phyloP scores from a whole-genome alignment of 2,797 vertebrate species.

The Sebastes taczanowskii region DNA sequence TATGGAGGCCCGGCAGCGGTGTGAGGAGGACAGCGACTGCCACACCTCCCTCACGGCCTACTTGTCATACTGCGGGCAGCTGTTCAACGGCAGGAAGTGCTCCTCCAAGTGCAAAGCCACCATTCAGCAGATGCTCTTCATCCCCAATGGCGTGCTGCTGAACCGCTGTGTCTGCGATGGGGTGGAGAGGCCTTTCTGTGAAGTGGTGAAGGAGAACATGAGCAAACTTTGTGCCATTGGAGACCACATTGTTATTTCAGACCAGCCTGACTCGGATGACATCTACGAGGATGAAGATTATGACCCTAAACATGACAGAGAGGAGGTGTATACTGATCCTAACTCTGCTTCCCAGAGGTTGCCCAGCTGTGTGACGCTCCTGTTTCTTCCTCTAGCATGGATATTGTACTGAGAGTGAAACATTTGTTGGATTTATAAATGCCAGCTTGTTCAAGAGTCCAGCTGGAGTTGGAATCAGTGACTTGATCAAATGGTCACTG shows the following conservation, averaged over 20 bases:
- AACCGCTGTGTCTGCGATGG: conserved; percentile 86
- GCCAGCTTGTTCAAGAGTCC: neutral
- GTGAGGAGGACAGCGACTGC: conserved; percentile 81
- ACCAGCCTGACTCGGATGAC: conserved; percentile 75
- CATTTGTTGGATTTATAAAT: conserved; percentile 25
- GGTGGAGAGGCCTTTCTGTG: conserved; percentile 85
- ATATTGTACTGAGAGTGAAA: conserved; percentile 52
- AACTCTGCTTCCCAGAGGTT: conserved; percentile 48
- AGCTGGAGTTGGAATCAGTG: neutral
- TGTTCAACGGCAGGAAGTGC: conserved; percentile 87
- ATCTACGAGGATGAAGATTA: conserved; percentile 81
- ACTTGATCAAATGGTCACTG: neutral
- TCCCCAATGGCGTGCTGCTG: conserved; percentile 80
- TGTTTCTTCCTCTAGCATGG: conserved; percentile 44
- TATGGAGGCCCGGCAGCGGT: conserved; percentile 84
- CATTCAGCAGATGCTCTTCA: conserved; percentile 83
- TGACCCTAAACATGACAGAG: conserved; percentile 63
- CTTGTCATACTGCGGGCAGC: conserved; percentile 84
- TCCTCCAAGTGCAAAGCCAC: conserved; percentile 79
- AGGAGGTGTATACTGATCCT: conserved; percentile 37
- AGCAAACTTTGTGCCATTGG: conserved; percentile 80
- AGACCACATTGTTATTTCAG: conserved; percentile 62
- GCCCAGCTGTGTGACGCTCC: conserved; percentile 3
- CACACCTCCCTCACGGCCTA: conserved; percentile 79
- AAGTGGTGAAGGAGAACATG: conserved; percentile 88